Evolutionary conservation across 2,113 vertebrate species (phyloP).

Genomic region (Ellobius talpinus): DNA sequence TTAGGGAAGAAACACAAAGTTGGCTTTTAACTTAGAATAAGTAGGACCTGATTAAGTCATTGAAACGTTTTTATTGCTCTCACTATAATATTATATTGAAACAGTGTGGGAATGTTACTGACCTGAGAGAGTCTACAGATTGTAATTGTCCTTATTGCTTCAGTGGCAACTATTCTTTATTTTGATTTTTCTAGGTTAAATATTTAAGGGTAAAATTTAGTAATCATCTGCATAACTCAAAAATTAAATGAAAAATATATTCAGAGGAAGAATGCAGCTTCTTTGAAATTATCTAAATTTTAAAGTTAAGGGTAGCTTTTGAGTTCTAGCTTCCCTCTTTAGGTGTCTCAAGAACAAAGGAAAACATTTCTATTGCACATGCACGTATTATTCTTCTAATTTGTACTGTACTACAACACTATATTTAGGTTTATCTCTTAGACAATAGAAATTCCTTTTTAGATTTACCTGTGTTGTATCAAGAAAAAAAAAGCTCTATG

Average conservation of each 20-base stretch:
- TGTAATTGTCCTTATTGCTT: background rate
- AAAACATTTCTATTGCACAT: background rate
- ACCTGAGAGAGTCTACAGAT: background rate
- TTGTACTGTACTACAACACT: background rate
- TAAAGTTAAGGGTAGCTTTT: background rate
- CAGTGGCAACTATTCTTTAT: background rate
- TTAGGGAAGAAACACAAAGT: background rate
- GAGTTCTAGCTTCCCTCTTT: background rate
- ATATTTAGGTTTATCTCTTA: background rate
- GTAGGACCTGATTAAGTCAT: background rate
- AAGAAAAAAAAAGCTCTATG: background rate
- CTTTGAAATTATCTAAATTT: background rate
- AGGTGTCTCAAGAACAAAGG: background rate
- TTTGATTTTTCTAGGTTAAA: background rate
- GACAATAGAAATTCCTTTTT: background rate
- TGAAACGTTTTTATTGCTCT: background rate
- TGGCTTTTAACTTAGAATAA: background rate
- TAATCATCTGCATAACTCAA: background rate
- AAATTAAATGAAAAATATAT: background rate
- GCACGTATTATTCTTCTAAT: background rate
- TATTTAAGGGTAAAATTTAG: background rate
- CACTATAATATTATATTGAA: background rate
- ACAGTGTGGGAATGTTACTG: background rate
- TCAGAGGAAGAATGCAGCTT: background rate
- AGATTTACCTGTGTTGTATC: background rate